A percentile compares a stretch with the other conserved stretches of the same genome.
phyloP scores from a whole-genome alignment of 2,888 invertebrate genomes.

The Phasia obesa region DNA sequence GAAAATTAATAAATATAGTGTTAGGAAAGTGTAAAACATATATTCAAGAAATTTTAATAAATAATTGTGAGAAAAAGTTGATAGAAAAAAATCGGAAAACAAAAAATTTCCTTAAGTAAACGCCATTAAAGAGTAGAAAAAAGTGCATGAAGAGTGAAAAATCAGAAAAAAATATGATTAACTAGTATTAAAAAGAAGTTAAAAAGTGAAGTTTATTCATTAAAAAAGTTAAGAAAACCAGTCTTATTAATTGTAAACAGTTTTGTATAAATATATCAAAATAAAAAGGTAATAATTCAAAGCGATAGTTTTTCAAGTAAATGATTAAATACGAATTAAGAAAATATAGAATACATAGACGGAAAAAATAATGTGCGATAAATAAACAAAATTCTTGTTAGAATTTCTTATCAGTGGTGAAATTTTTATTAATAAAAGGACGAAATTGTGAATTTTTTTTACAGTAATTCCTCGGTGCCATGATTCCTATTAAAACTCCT shows the following conservation, averaged over 20 bases:
- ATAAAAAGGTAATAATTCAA: conserved; percentile 21
- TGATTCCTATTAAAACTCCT: conserved; percentile 47
- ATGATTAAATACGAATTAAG: background rate
- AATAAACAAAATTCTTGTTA: background rate
- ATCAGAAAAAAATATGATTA: conserved; percentile 53
- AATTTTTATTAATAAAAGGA: background rate
- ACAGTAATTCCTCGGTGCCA: conserved; percentile 34
- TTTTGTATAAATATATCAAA: background rate
- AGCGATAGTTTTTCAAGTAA: background rate
- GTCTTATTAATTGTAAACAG: background rate
- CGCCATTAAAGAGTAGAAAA: conserved; percentile 64
- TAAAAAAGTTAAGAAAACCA: background rate
- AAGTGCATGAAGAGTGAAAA: conserved; percentile 63
- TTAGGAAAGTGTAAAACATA: conserved; percentile 29
- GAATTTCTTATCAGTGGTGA: conserved; percentile 4
- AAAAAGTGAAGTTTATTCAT: conserved; percentile 28
- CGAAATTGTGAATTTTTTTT: background rate
- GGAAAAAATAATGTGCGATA: background rate
- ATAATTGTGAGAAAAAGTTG: background rate
- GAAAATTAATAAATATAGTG: conserved; percentile 24
- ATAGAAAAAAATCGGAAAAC: conserved; percentile 12
- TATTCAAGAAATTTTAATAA: background rate
- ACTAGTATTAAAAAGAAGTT: conserved; percentile 54
- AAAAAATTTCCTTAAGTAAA: conserved; percentile 37
- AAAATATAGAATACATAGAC: background rate